A percentile compares a stretch with the other conserved stretches of the same genome.
These are phyloP conservation scores for Drosophila cardini DNA, from an alignment of 1,140 invertebrate genomes.

Conservation along the genomic window DNA sequence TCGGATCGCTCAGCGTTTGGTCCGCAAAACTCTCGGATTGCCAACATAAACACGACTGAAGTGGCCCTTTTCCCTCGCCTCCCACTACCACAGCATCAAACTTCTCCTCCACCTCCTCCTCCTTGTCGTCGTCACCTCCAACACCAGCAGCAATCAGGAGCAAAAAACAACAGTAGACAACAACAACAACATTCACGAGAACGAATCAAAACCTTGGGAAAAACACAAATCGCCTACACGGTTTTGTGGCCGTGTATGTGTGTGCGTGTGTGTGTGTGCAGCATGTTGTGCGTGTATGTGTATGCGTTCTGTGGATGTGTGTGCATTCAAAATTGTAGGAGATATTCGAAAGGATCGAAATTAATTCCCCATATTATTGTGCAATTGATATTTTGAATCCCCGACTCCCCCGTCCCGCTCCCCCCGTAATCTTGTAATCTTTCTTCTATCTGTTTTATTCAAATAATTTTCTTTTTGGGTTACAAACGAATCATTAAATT, in stretches of 20 bases:
- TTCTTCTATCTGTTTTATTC: not conserved
- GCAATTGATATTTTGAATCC: slow-evolving; percentile 3
- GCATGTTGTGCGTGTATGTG: slow-evolving; percentile 7
- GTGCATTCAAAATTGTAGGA: slow-evolving; percentile 20
- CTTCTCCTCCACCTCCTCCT: not conserved
- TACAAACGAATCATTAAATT: slow-evolving; percentile 9
- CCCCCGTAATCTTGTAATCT: slow-evolving; percentile 4
- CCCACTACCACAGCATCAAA: not conserved
- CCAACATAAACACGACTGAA: slow-evolving; percentile 79
- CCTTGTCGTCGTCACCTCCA: not conserved
- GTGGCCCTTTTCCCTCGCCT: slow-evolving; percentile 1
- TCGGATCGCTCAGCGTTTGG: slow-evolving; percentile 95
- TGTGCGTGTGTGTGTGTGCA: not conserved
- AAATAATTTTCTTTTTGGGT: not conserved
- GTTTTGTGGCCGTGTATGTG: not conserved
- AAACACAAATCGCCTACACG: not conserved
- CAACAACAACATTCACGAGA: not conserved
- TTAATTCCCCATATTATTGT: slow-evolving; percentile 4
- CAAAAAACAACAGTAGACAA: not conserved
- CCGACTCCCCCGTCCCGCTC: no score
- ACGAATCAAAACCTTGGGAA: not conserved
- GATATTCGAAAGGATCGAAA: slow-evolving; percentile 5
- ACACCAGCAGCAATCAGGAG: not conserved
- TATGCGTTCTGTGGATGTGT: slow-evolving; percentile 7
- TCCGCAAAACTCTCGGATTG: slow-evolving; percentile 95